Percentiles rank a stretch among this genome's conserved stretches.
Conservation (phyloP, 2,113 vertebrate genomes). For the Acrocephalus arundinaceus region DNA sequence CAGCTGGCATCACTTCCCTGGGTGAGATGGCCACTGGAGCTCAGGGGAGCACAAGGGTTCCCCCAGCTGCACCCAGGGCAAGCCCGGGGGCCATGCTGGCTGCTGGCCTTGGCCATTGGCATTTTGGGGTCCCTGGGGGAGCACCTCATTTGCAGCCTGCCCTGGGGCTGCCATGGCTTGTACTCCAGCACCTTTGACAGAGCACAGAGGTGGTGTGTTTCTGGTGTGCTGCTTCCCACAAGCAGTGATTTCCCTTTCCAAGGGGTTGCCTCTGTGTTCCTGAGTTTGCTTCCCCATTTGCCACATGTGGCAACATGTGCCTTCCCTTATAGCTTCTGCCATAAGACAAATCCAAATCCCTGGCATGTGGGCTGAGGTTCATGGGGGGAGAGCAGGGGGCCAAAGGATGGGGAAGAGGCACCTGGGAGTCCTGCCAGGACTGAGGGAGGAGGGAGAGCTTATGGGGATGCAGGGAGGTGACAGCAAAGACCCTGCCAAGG, state of each 20-base stretch:
- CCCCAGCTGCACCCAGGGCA: rapidly evolving
- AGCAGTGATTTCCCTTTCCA: constrained; percentile 2
- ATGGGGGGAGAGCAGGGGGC: background rate
- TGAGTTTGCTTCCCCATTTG: background rate
- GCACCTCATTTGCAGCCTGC: background rate
- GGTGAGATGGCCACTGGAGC: background rate
- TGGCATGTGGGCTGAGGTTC: background rate
- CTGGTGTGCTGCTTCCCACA: background rate
- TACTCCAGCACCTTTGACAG: background rate
- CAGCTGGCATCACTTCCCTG: background rate
- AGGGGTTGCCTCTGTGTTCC: background rate
- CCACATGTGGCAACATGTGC: background rate
- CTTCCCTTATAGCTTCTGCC: background rate
- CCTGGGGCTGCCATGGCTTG: background rate
- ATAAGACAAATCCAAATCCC: background rate
- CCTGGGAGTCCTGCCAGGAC: background rate
- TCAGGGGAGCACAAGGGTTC: too few relatives aligned
- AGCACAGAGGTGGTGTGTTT: background rate
- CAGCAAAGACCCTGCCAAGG: background rate
- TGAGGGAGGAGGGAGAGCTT: background rate
- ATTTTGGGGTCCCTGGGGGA: background rate
- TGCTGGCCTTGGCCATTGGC: background rate
- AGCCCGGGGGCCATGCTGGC: background rate
- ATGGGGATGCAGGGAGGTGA: rapidly evolving
- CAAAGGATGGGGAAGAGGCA: background rate